phyloP scores from a whole-genome alignment of 2,888 invertebrate species.

The Bombylius major region DNA sequence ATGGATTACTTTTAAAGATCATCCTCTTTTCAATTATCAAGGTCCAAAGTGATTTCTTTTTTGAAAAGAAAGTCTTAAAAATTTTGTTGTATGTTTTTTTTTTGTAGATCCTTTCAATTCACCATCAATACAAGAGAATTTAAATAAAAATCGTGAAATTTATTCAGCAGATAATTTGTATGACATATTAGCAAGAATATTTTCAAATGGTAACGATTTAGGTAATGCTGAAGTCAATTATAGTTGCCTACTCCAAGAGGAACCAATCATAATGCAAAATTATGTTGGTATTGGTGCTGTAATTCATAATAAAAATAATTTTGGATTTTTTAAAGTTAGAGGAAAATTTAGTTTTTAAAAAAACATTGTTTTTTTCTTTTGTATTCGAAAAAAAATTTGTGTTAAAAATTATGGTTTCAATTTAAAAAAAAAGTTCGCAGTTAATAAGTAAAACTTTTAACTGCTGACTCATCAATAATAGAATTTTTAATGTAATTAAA shows the following conservation, averaged over 20 bases:
- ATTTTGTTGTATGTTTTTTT: not conserved
- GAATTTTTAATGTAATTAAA: too few relatives aligned
- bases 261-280: constrained; percentile 63
- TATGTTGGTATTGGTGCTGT: constrained; percentile 68
- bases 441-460: too few relatives aligned
- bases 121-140: constrained; percentile 12
- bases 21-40: constrained; percentile 64
- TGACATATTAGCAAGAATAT: constrained; percentile 20
- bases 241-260: constrained; percentile 36
- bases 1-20: constrained; percentile 64
- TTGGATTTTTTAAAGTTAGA: constrained; percentile 78
- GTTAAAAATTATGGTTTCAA: not conserved
- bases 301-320: constrained; percentile 66
- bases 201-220: constrained; percentile 17
- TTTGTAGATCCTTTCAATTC: constrained; percentile 12
- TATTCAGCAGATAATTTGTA: constrained; percentile 25
- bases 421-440: too few relatives aligned
- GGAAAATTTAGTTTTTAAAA: constrained; percentile 71
- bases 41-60: constrained; percentile 32
- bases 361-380: not conserved
- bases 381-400: not conserved
- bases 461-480: too few relatives aligned
- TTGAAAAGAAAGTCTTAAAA: not conserved
- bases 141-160: constrained; percentile 14
- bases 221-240: constrained; percentile 8